Evolutionary conservation across 2,888 invertebrate genomes (phyloP), one percentile per base, ranked within the genome.

Genomic region (Argyra leucocephala): DNA sequence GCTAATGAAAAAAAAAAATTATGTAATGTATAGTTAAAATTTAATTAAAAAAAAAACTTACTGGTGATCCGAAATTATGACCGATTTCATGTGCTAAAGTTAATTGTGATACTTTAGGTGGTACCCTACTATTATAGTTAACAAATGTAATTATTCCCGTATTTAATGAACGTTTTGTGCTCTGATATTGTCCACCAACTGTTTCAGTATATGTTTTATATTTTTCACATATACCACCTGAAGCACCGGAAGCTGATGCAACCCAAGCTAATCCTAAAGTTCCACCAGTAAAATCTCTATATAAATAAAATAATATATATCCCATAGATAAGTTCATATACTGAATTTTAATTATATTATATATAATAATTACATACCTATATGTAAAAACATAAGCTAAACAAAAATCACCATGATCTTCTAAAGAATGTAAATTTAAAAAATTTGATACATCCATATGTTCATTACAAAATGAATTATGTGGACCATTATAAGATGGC

Each of bases 401-500:
- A 78, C 99, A 99, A 82, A 98, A 99, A 80, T 93, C 93, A 75
- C 97, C 93, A 79, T 99, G 99, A 82, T 99, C 95, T 66, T 92
- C 91, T 69, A 97, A 83, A 15, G 98, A 98, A 80, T 99, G 98
- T 61, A 98, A 85, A 81, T 99, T 99, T 66, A 99, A 84, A 81
- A 97, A 99, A 82, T 99, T 99, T 73, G 96, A 96, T 69, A 99
- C 99, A 79, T 99, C 99, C 75, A 99, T 96, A 80, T 98, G 97
- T 76, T 93, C 92, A 80, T 91, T 85, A 78, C 97, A 98, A 80
- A 96, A 98, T 70, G 90, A 91, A 81, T 93, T 93, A 70, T 86
- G 84, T 68, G 90, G 91, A 63, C 86, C 85, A 70, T 84, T 85
- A 66, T 82, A 82, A 22, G 83, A 80, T 31, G 76, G 76, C 63